Conservation (phyloP, 1,140 invertebrate genomes). For the Zaprionus gabonicus region DNA sequence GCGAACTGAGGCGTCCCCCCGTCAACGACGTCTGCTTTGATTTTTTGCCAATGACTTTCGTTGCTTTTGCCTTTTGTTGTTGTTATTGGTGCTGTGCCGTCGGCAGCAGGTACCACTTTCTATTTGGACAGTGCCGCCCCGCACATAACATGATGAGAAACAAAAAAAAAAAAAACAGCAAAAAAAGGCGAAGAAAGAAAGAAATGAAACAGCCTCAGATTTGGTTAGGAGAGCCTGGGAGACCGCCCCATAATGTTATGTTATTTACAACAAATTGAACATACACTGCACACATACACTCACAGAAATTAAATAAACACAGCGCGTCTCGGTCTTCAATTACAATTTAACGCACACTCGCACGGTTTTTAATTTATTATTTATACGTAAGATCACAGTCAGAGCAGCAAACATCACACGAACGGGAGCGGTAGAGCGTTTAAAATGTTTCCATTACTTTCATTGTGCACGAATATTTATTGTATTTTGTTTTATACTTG, state of each 20-base stretch:
- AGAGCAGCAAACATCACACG: constrained; percentile 38
- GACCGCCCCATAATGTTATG: constrained; percentile 28
- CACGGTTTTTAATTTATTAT: constrained; percentile 44
- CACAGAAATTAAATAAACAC: constrained; percentile 46
- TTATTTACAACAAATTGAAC: constrained; percentile 44
- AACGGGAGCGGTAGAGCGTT: constrained; percentile 47
- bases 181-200: constrained; percentile 9
- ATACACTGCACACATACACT: constrained; percentile 13
- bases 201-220: constrained; percentile 8
- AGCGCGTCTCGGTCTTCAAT: constrained; percentile 40
- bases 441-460: constrained; percentile 55
- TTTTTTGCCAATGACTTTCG: constrained; percentile 51
- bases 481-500: constrained; percentile 56
- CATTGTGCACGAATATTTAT: constrained; percentile 50
- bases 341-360: constrained; percentile 49
- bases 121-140: constrained; percentile 33
- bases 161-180: constrained; percentile 11
- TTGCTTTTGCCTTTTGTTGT: constrained; percentile 29
- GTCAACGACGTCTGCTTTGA: constrained; percentile 59
- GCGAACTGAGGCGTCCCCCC: constrained; percentile 29
- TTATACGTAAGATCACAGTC: constrained; percentile 52
- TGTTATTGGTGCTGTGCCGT: constrained; percentile 41
- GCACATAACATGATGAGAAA: neutral
- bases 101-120: constrained; percentile 53
- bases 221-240: neutral